Evolutionary conservation across 2,888 invertebrate species (phyloP).

Genomic region (Agriopis leucophaearia): DNA sequence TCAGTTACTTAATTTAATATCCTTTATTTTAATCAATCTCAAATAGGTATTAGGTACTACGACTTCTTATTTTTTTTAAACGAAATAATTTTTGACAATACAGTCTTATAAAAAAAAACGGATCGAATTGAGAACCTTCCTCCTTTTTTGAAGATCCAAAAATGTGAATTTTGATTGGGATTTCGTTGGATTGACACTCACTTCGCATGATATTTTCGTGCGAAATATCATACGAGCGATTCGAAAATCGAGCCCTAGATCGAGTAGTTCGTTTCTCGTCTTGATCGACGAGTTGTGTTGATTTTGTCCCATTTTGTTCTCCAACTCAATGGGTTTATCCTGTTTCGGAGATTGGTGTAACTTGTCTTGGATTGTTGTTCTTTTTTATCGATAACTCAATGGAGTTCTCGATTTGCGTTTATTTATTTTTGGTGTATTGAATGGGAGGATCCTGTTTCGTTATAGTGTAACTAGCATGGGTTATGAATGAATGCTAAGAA

Average conservation of each 20-base stretch:
- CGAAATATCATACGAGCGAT: too few relatives aligned
- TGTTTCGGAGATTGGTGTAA: slow-evolving; percentile 23
- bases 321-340: slow-evolving; percentile 23
- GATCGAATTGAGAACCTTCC: too few relatives aligned
- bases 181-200: too few relatives aligned
- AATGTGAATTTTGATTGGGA: too few relatives aligned
- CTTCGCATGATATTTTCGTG: too few relatives aligned
- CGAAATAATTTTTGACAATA: too few relatives aligned
- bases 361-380: slow-evolving; percentile 12
- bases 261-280: slow-evolving; percentile 13
- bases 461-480: slow-evolving; percentile 6
- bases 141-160: too few relatives aligned
- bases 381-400: slow-evolving; percentile 27
- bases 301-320: slow-evolving; percentile 19
- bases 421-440: slow-evolving; percentile 24
- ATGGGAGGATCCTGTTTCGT: slow-evolving; percentile 15
- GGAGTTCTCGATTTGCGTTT: slow-evolving; percentile 18
- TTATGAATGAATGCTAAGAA: slow-evolving; percentile 25
- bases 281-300: slow-evolving; percentile 23
- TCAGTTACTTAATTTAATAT: too few relatives aligned
- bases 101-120: too few relatives aligned
- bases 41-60: too few relatives aligned
- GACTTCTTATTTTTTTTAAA: too few relatives aligned
- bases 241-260: slow-evolving; percentile 7
- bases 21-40: too few relatives aligned